Percentiles rank a stretch among this genome's conserved stretches.
These are phyloP conservation scores for Gymnocheta viridis DNA, from an alignment of 2,888 invertebrate species.

Conservation along the genomic window DNA sequence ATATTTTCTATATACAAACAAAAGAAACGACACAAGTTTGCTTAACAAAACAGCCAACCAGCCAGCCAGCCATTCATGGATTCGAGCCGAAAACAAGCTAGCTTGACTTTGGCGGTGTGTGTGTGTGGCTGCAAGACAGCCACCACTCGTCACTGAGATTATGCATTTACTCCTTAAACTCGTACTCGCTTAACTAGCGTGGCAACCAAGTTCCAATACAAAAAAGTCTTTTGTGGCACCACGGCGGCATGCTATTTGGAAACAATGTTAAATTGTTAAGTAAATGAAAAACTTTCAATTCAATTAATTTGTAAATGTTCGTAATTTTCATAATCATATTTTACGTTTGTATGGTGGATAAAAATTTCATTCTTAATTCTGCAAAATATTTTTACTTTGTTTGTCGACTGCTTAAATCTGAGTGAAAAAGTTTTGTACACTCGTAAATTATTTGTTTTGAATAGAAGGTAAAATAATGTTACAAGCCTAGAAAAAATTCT, in stretches of 20 bases:
- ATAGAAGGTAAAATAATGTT: not conserved
- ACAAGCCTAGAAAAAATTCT: no score
- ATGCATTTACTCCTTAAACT: not conserved
- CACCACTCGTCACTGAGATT: slow-evolving; percentile 26
- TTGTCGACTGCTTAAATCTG: slow-evolving; percentile 9
- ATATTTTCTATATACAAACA: slow-evolving; percentile 25
- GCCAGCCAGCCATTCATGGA: not conserved
- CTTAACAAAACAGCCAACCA: slow-evolving; percentile 14
- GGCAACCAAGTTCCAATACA: slow-evolving; percentile 21
- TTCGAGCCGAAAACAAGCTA: not conserved
- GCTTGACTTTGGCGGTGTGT: slow-evolving; percentile 1
- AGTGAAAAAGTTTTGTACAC: slow-evolving; percentile 14
- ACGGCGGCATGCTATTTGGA: slow-evolving; percentile 28
- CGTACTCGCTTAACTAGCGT: slow-evolving; percentile 20
- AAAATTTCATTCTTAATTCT: not conserved
- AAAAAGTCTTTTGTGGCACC: slow-evolving; percentile 38
- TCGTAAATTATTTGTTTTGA: slow-evolving; percentile 11
- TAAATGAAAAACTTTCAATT: slow-evolving; percentile 64
- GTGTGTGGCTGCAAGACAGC: slow-evolving; percentile 32
- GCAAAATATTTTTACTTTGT: not conserved
- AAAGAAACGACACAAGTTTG: slow-evolving; percentile 21
- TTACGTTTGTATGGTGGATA: not conserved
- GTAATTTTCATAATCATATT: slow-evolving; percentile 57
- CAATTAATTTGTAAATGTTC: slow-evolving; percentile 58
- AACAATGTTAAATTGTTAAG: slow-evolving; percentile 57